Conservation (phyloP, 2,113 vertebrate genomes). For the Setophaga coronata region DNA sequence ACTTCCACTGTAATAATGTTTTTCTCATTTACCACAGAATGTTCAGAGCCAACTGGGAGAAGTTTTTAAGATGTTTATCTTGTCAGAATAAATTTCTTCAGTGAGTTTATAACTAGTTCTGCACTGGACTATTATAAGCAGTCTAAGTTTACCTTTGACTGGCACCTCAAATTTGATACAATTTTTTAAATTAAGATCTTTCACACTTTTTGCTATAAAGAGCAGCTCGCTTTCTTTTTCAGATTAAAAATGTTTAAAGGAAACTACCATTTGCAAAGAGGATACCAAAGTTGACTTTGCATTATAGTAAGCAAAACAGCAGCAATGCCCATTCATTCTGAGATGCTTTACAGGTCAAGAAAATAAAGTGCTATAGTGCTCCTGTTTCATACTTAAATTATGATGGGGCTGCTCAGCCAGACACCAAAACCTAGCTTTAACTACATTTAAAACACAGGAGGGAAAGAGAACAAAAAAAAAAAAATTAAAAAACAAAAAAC, state of each 20-base stretch:
- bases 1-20: not conserved
- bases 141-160: not conserved
- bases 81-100: constrained; percentile 30
- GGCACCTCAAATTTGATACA: not conserved
- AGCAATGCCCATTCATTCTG: not conserved
- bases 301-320: not conserved
- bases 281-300: not conserved
- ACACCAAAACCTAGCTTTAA: not conserved
- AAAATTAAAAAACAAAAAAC: too few species aligned
- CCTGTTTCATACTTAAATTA: not conserved
- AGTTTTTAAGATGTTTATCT: constrained; percentile 21
- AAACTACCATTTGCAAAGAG: not conserved
- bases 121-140: not conserved
- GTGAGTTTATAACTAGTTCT: not conserved
- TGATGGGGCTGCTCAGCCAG: not conserved
- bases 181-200: not conserved
- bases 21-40: not conserved
- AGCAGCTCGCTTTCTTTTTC: not conserved
- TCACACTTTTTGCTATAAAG: not conserved
- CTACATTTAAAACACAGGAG: not conserved
- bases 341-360: not conserved
- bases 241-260: not conserved
- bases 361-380: not conserved
- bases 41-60: constrained; percentile 13
- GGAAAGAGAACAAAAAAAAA: too few species aligned